Base-by-base conservation (phyloP, 1,140 invertebrate species). In the Conus betulinus region DNA sequence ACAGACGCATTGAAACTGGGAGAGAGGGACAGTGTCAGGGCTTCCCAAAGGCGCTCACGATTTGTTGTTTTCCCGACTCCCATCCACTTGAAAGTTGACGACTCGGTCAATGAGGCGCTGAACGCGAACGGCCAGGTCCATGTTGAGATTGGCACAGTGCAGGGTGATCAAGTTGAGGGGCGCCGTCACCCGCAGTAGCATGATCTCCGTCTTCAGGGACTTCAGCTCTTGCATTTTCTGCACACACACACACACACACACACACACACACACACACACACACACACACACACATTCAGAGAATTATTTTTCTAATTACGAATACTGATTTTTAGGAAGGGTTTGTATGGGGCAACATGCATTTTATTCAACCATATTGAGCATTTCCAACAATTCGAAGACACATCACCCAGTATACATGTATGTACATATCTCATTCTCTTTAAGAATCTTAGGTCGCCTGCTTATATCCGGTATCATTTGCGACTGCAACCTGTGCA, bases 221-320 rank as follows among this genome's bases (percentile, higher is more conserved):
- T 79, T 8, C 27, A 51, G 51, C 78, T 79, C 27, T 10, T 39
- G 10, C 27, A 39, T 79, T 79, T 79, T 79, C 78, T 79, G 78
- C 39, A 60, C 57, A 60, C 15, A 15, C 57, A 60, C 15, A 15
- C 15, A 60, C 57, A 60, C 57, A 60, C 8, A 60, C 57, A 60
- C 8, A 60, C 57, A 60, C 57, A 15, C 57, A 60, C 57, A 15
- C 57, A 60, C 57, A 60, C 25, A 39, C 78, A 79, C 78, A 39
- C 27, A 79, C 78, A 79, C 78, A 79, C 78, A 79, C 78, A 79
- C 78, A 79, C 27, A 79, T 13, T 39, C 78, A 5, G 39, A 17
- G 8, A 13, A 63, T 63, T 0, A 63, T 13, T 63, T 20, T 63
- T 63, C 60, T 13, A 63, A 63, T 20, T 4, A 13, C 60, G 11